A percentile compares a stretch with the other conserved stretches of the same genome.
phyloP scores from a whole-genome alignment of 2,888 invertebrate species.

The Ferdinandea cuprea region DNA sequence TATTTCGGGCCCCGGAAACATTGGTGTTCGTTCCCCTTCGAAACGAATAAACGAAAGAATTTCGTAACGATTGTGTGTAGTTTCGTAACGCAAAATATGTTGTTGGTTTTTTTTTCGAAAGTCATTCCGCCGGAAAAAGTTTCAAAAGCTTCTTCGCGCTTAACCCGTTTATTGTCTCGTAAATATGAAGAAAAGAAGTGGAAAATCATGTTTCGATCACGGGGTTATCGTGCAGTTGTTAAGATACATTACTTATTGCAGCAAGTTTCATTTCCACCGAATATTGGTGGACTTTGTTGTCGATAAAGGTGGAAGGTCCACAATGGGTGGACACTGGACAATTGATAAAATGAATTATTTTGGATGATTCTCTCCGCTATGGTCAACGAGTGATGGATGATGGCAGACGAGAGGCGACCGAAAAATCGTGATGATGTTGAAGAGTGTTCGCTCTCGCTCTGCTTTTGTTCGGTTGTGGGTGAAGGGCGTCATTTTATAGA shows the following conservation, averaged over 20 bases:
- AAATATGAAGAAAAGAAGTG: constrained; percentile 53
- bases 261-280: background rate
- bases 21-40: background rate
- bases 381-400: constrained; percentile 44
- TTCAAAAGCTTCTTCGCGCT: constrained; percentile 36
- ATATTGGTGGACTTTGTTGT: too few species aligned
- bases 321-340: background rate
- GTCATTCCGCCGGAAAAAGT: constrained; percentile 23
- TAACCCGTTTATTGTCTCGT: constrained; percentile 28
- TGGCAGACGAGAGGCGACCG: constrained; percentile 7
- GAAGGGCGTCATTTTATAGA: constrained; percentile 34
- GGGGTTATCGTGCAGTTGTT: constrained; percentile 30
- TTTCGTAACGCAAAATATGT: constrained; percentile 22
- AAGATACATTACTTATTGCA: background rate
- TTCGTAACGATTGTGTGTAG: background rate
- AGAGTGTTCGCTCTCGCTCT: constrained; percentile 8
- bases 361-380: constrained; percentile 13
- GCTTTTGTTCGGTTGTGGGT: constrained; percentile 18
- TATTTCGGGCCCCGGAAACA: constrained; percentile 4
- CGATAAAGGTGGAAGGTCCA: background rate
- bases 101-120: constrained; percentile 19
- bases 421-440: constrained; percentile 25
- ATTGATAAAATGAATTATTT: constrained; percentile 21
- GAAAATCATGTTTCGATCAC: constrained; percentile 65
- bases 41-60: background rate